Conservation (phyloP, 2,113 vertebrate genomes). For the Channa maculata region DNA sequence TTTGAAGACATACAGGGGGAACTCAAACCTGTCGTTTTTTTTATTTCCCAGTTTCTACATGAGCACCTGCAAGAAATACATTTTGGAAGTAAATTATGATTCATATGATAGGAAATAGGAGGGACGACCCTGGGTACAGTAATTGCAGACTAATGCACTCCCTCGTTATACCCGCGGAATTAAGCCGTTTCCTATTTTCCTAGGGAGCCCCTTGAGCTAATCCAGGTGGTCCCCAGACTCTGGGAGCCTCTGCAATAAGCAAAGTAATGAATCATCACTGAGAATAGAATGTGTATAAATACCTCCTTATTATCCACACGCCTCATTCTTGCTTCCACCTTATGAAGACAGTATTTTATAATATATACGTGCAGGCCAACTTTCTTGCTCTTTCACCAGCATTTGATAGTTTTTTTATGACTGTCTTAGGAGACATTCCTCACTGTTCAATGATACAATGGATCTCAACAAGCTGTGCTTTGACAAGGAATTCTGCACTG, state of each 20-base stretch:
- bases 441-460: constrained; percentile 17
- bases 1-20: background rate
- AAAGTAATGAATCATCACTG: constrained; percentile 44
- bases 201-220: constrained; percentile 17
- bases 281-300: constrained; percentile 52
- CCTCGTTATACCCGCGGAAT: constrained; percentile 9
- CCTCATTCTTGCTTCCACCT: constrained; percentile 57
- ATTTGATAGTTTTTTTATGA: constrained; percentile 48
- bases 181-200: constrained; percentile 23
- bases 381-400: constrained; percentile 49
- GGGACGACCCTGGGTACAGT: background rate
- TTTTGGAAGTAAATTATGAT: background rate
- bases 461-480: constrained; percentile 30
- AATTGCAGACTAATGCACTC: background rate
- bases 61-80: constrained; percentile 8
- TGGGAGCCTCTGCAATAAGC: constrained; percentile 38
- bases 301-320: constrained; percentile 36
- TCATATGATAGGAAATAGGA: constrained; percentile 1
- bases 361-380: constrained; percentile 63
- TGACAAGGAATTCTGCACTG: background rate
- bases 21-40: background rate
- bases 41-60: background rate
- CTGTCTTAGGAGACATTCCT: constrained; percentile 27
- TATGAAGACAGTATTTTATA: constrained; percentile 58
- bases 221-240: constrained; percentile 27